Percentiles rank a stretch among this genome's conserved stretches.
Evolutionary conservation across 2,113 vertebrate genomes (phyloP).

Genomic region (Paralichthys olivaceus): DNA sequence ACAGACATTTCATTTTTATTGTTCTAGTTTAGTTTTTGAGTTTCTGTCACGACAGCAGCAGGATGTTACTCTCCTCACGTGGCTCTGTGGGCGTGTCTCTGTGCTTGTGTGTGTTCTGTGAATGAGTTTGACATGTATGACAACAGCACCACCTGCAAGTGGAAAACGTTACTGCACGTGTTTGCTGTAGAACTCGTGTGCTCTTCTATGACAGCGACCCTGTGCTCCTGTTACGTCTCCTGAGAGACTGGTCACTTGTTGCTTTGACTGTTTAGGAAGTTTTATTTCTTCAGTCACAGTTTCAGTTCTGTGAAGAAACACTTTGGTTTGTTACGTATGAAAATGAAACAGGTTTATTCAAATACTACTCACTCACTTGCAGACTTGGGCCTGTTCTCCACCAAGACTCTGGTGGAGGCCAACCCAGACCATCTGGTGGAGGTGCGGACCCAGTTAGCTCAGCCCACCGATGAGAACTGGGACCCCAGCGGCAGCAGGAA

Average conservation of each 20-base stretch:
- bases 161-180: slow-evolving; percentile 65
- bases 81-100: slow-evolving; percentile 67
- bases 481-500: slow-evolving; percentile 93
- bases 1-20: no score
- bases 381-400: slow-evolving; percentile 98
- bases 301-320: no score
- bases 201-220: no score
- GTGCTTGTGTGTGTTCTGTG: slow-evolving; percentile 1
- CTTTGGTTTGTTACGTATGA: no score
- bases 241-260: no score
- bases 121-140: slow-evolving; percentile 30
- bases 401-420: slow-evolving; percentile 97
- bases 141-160: slow-evolving; percentile 83
- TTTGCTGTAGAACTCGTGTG: not conserved
- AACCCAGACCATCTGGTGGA: slow-evolving; percentile 98
- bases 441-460: slow-evolving; percentile 94
- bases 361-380: slow-evolving; percentile 7
- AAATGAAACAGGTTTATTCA: no score
- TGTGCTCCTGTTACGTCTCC: no score
- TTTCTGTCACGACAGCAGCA: not conserved
- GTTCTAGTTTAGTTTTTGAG: no score
- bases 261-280: no score
- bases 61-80: slow-evolving; percentile 37
- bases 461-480: slow-evolving; percentile 98
- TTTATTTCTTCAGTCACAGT: no score